These are phyloP conservation scores for Eubasilissa splendida DNA, from an alignment of 2,888 invertebrate genomes.

Conservation along the genomic window DNA sequence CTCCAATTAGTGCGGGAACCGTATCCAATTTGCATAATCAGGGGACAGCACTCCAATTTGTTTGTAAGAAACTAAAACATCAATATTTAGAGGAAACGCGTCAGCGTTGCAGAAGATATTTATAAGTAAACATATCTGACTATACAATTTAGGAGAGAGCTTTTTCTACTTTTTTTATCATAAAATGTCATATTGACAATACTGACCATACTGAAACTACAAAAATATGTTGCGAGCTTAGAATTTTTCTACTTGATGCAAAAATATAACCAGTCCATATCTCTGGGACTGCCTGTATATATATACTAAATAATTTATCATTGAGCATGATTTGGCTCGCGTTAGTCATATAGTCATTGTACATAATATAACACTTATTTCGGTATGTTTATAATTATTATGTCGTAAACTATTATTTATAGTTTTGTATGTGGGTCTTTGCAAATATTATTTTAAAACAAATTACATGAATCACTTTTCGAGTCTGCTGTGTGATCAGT, in stretches of 20 bases:
- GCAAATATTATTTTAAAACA: not conserved
- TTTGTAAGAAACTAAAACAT: not conserved
- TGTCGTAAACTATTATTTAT: constrained; percentile 20
- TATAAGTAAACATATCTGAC: constrained; percentile 15
- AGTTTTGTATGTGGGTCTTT: constrained; percentile 43
- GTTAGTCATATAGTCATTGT: constrained; percentile 25
- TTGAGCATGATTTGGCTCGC: constrained; percentile 9
- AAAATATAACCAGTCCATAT: not conserved
- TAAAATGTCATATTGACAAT: constrained; percentile 10
- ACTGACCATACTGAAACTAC: not conserved
- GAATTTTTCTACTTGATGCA: not conserved
- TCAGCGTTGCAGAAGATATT: not conserved
- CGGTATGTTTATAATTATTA: constrained; percentile 33
- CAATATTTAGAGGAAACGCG: not conserved
- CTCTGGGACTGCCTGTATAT: constrained; percentile 27
- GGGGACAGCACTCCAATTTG: too few relatives aligned
- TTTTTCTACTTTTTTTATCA: constrained; percentile 9
- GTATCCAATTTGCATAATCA: too few relatives aligned
- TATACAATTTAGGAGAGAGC: not conserved
- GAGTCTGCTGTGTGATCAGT: too few relatives aligned
- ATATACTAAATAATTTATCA: constrained; percentile 28
- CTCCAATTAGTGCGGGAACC: too few relatives aligned
- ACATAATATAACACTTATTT: constrained; percentile 15
- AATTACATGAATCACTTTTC: too few relatives aligned
- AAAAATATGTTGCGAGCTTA: not conserved